phyloP scores from a whole-genome alignment of 1,140 invertebrate genomes.

The Magallana angulata region DNA sequence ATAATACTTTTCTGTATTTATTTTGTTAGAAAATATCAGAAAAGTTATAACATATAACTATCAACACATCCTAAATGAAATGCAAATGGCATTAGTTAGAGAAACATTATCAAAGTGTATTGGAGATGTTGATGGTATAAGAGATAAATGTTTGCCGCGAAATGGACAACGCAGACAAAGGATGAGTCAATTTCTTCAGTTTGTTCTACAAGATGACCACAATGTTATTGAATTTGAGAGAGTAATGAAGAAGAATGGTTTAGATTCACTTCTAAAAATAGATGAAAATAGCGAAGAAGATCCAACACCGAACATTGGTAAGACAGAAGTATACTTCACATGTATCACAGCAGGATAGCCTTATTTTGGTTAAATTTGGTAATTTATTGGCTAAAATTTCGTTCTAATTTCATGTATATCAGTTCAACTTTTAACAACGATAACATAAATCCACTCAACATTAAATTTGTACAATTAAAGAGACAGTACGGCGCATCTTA shows the following conservation, averaged over 20 bases:
- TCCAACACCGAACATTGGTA: constrained; percentile 5
- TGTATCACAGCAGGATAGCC: no score
- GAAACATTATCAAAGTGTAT: constrained; percentile 3
- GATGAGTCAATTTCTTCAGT: background rate
- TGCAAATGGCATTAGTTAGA: constrained; percentile 4
- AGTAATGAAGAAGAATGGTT: background rate
- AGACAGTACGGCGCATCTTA: no score
- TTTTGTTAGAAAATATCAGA: constrained; percentile 8
- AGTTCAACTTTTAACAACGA: no score
- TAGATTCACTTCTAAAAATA: background rate
- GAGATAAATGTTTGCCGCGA: background rate
- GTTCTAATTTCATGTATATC: no score
- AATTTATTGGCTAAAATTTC: no score
- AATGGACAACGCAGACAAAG: constrained; percentile 7
- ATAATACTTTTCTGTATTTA: no score
- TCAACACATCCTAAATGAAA: constrained; percentile 14
- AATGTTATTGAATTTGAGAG: constrained; percentile 28
- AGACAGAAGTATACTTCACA: background rate
- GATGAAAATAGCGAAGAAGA: background rate
- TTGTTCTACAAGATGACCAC: constrained; percentile 2
- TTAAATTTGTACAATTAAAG: no score
- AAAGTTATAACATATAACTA: background rate
- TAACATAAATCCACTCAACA: no score
- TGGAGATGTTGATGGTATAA: background rate
- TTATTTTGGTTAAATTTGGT: no score